Conservation (phyloP, 2,797 vertebrate genomes). For the Sciurus carolinensis region DNA sequence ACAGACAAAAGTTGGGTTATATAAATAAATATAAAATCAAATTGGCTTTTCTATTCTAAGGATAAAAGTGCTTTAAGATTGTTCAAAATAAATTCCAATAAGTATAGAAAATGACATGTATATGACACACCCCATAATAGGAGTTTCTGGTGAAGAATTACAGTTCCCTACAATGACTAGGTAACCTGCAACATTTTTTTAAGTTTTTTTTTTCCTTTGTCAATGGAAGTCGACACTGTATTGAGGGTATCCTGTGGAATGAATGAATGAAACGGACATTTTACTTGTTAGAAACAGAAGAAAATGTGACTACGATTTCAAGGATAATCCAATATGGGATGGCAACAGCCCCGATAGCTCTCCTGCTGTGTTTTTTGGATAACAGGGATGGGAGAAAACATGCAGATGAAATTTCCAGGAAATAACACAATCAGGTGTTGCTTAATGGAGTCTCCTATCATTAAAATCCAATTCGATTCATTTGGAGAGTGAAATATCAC, state of each 20-base stretch:
- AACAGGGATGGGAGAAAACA: conserved; percentile 64
- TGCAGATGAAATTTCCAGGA: conserved; percentile 81
- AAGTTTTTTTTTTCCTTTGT: not conserved
- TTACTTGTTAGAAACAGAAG: conserved; percentile 66
- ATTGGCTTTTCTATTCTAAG: conserved; percentile 26
- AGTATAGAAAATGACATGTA: conserved; percentile 16
- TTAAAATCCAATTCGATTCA: conserved; percentile 85
- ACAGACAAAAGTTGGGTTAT: conserved; percentile 2
- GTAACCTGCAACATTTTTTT: conserved; percentile 17
- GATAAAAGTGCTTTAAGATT: conserved; percentile 16
- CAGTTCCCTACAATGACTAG: not conserved
- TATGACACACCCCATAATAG: not conserved
- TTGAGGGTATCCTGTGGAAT: not conserved
- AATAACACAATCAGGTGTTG: conserved; percentile 84
- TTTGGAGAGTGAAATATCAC: conserved; percentile 86
- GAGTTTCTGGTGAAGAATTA: conserved; percentile 61
- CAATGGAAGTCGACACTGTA: not conserved
- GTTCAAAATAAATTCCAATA: conserved; percentile 56
- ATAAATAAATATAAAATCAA: conserved; percentile 33
- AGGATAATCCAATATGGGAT: conserved; percentile 37
- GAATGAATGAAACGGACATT: not conserved
- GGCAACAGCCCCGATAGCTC: conserved; percentile 13
- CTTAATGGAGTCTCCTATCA: conserved; percentile 77
- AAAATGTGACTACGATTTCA: conserved; percentile 57
- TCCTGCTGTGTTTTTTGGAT: conserved; percentile 66